Evolutionary conservation across 2,113 vertebrate species (phyloP).

Genomic region (Merops nubicus): DNA sequence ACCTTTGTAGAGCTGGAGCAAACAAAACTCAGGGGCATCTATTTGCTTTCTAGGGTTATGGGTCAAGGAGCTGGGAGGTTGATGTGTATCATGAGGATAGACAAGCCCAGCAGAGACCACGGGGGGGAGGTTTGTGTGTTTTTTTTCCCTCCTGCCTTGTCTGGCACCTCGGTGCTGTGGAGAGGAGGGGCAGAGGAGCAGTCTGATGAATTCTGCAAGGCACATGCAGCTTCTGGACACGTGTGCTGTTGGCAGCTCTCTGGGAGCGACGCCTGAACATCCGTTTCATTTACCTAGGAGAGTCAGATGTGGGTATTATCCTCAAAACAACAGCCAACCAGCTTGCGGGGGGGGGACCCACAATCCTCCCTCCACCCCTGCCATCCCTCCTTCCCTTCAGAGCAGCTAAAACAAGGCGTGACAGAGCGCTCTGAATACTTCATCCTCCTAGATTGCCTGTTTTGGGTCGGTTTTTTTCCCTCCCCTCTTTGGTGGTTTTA

Average conservation of each 20-base stretch:
- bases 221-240: not conserved
- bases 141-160: not conserved
- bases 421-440: fast-evolving
- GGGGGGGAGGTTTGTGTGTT: not conserved
- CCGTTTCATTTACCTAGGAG: not conserved
- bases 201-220: not conserved
- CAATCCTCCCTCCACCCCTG: not conserved
- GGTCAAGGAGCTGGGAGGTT: not conserved
- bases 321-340: not conserved
- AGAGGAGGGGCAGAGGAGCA: not conserved
- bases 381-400: not conserved
- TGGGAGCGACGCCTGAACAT: fast-evolving
- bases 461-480: too few species aligned
- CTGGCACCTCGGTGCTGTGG: not conserved
- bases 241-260: not conserved
- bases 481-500: not conserved
- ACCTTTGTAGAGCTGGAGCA: not conserved
- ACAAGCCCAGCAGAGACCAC: not conserved
- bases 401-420: not conserved
- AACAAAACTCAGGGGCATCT: not conserved
- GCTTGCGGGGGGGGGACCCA: not conserved
- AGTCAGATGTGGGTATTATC: not conserved
- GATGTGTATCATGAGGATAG: not conserved
- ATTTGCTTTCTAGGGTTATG: not conserved
- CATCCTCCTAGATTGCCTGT: not conserved